Percentiles rank a stretch among this genome's conserved stretches.
Conservation (phyloP, 2,888 invertebrate species). For the Sphecodes monilicornis region DNA sequence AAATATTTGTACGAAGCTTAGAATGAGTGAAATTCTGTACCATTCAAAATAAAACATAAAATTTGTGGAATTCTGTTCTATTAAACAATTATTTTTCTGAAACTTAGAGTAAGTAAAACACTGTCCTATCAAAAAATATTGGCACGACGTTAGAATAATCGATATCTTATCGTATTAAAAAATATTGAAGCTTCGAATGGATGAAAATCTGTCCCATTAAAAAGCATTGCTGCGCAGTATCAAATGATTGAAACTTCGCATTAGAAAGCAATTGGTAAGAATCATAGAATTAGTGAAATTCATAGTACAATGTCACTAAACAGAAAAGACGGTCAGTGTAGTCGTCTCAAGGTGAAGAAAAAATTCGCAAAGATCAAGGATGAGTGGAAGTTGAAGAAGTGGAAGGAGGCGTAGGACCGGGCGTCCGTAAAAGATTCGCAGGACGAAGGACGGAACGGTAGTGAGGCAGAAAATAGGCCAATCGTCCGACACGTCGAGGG, state of each 20-base stretch:
- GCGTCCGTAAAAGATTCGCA: constrained; percentile 1
- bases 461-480: constrained; percentile 54
- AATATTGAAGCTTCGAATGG: no score
- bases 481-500: constrained; percentile 33
- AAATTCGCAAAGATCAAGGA: background rate
- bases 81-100: no score
- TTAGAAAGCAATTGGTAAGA: background rate
- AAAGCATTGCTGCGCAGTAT: no score
- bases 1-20: background rate
- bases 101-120: no score
- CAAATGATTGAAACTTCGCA: no score
- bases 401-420: background rate
- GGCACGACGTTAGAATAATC: no score
- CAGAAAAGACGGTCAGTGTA: background rate
- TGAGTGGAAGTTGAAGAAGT: background rate
- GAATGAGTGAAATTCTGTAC: no score
- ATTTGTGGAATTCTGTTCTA: no score
- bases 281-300: background rate
- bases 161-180: no score
- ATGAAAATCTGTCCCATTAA: no score
- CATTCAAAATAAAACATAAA: no score
- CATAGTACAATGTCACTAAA: background rate
- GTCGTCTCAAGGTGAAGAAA: background rate
- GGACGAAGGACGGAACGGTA: constrained; percentile 34
- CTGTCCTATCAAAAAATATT: no score